phyloP scores from a whole-genome alignment of 2,888 invertebrate genomes.

The Lochmaea crataegi region DNA sequence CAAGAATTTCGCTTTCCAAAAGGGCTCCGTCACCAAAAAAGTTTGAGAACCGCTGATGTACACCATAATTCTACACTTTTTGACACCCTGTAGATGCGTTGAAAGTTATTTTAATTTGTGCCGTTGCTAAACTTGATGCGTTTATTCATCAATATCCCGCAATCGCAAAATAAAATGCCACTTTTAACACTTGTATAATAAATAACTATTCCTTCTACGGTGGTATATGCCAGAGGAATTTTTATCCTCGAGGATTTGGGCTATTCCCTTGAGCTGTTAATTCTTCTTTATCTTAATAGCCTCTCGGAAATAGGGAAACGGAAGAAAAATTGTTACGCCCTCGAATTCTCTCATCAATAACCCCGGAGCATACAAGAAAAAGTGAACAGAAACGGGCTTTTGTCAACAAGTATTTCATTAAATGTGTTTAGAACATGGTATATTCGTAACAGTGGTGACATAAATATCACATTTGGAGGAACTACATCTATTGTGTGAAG shows the following conservation, averaged over 20 bases:
- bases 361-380: not conserved
- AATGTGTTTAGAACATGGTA: no score
- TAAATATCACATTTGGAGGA: no score
- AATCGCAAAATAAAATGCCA: not conserved
- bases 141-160: not conserved
- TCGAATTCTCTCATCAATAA: slow-evolving; percentile 3
- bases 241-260: not conserved
- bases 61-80: no score
- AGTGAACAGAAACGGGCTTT: not conserved
- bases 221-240: not conserved
- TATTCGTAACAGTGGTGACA: no score
- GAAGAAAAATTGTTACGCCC: not conserved
- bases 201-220: not conserved
- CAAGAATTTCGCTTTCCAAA: no score
- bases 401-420: not conserved
- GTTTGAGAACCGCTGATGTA: no score
- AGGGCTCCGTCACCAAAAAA: no score
- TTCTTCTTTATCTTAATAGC: slow-evolving; percentile 8
- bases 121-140: no score
- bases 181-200: not conserved
- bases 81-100: no score
- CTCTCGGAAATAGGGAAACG: not conserved
- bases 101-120: no score
- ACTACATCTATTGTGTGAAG: no score
- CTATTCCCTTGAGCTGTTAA: slow-evolving; percentile 6